Evolutionary conservation across 2,113 vertebrate species (phyloP).

Genomic region (Etia nguti): DNA sequence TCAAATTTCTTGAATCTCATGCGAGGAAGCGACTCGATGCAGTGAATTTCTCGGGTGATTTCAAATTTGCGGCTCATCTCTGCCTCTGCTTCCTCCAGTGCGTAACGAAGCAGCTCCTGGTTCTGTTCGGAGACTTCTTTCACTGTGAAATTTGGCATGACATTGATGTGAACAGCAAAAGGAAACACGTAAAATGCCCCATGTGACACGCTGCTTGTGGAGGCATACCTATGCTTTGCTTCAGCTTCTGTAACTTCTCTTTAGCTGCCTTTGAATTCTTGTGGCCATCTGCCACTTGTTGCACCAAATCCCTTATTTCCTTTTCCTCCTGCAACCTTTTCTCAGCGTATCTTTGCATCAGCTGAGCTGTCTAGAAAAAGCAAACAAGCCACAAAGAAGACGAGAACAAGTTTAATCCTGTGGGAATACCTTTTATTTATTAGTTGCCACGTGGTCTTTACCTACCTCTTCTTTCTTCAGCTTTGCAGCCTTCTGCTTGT

Average conservation of each 20-base stretch:
- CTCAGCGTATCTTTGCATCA: slow-evolving; percentile 74
- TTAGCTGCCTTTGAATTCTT: slow-evolving; percentile 80
- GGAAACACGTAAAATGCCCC: neutral
- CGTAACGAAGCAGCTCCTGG: slow-evolving; percentile 72
- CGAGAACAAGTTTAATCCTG: neutral
- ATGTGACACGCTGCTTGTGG: neutral
- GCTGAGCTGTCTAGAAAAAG: slow-evolving; percentile 69
- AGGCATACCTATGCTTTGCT: slow-evolving; percentile 77
- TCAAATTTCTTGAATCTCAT: slow-evolving; percentile 76
- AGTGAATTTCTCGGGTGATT: slow-evolving; percentile 77
- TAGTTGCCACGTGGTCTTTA: neutral
- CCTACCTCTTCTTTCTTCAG: slow-evolving; percentile 83
- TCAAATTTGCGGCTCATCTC: slow-evolving; percentile 74
- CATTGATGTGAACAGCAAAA: neutral
- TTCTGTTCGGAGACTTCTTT: slow-evolving; percentile 82
- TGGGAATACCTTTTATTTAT: neutral
- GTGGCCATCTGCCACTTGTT: slow-evolving; percentile 78
- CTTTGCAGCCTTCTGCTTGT: slow-evolving; percentile 77
- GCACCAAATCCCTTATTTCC: slow-evolving; percentile 77
- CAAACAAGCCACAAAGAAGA: neutral
- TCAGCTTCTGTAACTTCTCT: slow-evolving; percentile 75
- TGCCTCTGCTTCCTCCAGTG: slow-evolving; percentile 72
- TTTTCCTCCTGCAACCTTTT: slow-evolving; percentile 76
- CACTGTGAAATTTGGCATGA: slow-evolving; percentile 60
- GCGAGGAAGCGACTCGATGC: slow-evolving; percentile 71